Percentiles rank a stretch among this genome's conserved stretches.
Evolutionary conservation across 2,888 invertebrate genomes (phyloP).

Genomic region (Chorisops tibialis): DNA sequence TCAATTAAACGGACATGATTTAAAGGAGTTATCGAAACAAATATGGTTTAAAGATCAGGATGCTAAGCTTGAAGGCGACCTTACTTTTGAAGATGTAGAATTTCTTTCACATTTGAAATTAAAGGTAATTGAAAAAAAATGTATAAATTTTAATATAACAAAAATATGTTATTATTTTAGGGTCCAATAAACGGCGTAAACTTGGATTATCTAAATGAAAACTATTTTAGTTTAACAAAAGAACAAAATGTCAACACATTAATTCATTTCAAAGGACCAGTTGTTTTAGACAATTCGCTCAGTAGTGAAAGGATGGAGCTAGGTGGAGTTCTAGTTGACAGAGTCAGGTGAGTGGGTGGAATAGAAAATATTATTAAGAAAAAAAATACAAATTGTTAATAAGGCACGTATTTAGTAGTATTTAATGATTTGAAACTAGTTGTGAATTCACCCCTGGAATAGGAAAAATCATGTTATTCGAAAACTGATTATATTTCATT

Average conservation of each 20-base stretch:
- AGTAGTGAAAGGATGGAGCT: conserved; percentile 42
- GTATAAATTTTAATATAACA: conserved; percentile 34
- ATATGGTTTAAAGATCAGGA: conserved; percentile 55
- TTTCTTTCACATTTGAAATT: background rate
- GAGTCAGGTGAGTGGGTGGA: conserved; percentile 40
- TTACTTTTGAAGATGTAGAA: conserved; percentile 13
- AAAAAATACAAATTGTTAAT: no score
- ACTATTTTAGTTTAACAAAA: conserved; percentile 56
- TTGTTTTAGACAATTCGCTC: conserved; percentile 47
- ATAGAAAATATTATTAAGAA: no score
- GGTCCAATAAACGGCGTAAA: conserved; percentile 53
- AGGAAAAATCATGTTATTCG: no score
- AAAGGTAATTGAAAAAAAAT: conserved; percentile 4
- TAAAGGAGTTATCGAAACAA: conserved; percentile 46
- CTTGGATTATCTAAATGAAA: conserved; percentile 51
- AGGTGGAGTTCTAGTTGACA: conserved; percentile 43
- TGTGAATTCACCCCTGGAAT: no score
- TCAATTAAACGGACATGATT: conserved; percentile 48
- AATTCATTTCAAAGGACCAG: conserved; percentile 50
- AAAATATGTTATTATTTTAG: conserved; percentile 47
- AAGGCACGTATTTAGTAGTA: no score
- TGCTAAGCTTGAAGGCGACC: conserved; percentile 41
- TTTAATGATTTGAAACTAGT: no score
- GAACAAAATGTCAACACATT: conserved; percentile 52
- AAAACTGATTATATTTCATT: no score